These are phyloP conservation scores for Lamproptera curius DNA, from an alignment of 2,888 invertebrate genomes.

Conservation along the genomic window DNA sequence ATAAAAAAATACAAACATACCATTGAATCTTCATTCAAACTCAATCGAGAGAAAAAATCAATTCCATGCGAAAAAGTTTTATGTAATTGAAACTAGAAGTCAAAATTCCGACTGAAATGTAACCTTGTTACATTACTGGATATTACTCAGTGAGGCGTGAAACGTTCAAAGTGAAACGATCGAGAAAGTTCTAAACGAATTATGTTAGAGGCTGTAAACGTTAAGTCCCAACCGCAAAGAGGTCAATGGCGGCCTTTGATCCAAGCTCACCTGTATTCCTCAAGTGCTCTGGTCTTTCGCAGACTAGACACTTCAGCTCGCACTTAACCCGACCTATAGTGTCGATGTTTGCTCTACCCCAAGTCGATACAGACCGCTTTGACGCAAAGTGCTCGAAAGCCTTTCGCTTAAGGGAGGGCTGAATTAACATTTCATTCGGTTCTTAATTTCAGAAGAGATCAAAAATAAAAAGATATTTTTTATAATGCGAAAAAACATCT, in stretches of 20 bases:
- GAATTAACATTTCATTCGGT: constrained; percentile 10
- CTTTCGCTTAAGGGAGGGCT: background rate
- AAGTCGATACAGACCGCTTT: constrained; percentile 28
- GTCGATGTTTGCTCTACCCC: constrained; percentile 50
- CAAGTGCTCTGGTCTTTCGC: constrained; percentile 58
- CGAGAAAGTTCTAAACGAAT: constrained; percentile 11
- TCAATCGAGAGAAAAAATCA: too few species aligned
- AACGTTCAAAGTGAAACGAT: constrained; percentile 2
- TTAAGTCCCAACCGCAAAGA: constrained; percentile 52
- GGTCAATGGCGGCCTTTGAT: constrained; percentile 74
- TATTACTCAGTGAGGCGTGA: constrained; percentile 36
- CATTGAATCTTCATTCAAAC: too few species aligned
- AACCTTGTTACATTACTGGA: too few species aligned
- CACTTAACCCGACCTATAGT: constrained; percentile 43
- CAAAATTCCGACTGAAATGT: too few species aligned
- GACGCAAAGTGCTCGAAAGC: constrained; percentile 11
- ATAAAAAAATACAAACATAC: too few species aligned
- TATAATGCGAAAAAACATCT: constrained; percentile 44
- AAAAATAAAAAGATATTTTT: too few species aligned
- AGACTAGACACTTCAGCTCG: constrained; percentile 55
- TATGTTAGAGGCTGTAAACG: constrained; percentile 36
- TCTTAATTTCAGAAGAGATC: too few species aligned
- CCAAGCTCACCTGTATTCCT: constrained; percentile 61
- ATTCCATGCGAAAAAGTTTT: too few species aligned
- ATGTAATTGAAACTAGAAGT: too few species aligned